phyloP scores from a whole-genome alignment of 2,113 vertebrate species.

The Zosterops japonicus region DNA sequence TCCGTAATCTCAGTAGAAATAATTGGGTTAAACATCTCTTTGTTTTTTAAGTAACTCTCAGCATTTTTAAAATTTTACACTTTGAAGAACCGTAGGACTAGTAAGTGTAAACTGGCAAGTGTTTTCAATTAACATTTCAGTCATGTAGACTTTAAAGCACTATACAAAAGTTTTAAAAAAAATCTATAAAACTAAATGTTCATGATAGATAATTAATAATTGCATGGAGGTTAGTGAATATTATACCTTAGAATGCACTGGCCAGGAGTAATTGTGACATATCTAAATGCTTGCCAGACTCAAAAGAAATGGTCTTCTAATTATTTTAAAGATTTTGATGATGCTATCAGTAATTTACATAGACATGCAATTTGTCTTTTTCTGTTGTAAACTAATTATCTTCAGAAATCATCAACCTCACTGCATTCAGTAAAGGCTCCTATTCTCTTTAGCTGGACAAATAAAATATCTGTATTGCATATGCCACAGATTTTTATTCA shows the following conservation, averaged over 20 bases:
- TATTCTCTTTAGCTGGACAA: neutral
- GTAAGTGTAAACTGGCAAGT: neutral
- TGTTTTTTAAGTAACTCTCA: neutral
- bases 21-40: neutral
- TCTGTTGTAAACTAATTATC: neutral
- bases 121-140: neutral
- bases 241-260: neutral
- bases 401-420: neutral
- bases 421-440: neutral
- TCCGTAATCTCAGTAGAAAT: constrained; percentile 1
- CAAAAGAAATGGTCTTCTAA: neutral
- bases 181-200: neutral
- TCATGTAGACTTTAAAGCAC: neutral
- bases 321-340: neutral
- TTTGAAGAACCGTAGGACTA: neutral
- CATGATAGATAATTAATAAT: neutral
- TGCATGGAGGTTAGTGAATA: neutral
- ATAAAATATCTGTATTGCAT: neutral
- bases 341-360: neutral
- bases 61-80: neutral
- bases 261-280: neutral
- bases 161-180: neutral
- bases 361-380: neutral
- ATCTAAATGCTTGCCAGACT: neutral
- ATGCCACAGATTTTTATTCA: neutral